phyloP scores from a whole-genome alignment of 2,797 vertebrate species.

The Phoeniculus purpureus region DNA sequence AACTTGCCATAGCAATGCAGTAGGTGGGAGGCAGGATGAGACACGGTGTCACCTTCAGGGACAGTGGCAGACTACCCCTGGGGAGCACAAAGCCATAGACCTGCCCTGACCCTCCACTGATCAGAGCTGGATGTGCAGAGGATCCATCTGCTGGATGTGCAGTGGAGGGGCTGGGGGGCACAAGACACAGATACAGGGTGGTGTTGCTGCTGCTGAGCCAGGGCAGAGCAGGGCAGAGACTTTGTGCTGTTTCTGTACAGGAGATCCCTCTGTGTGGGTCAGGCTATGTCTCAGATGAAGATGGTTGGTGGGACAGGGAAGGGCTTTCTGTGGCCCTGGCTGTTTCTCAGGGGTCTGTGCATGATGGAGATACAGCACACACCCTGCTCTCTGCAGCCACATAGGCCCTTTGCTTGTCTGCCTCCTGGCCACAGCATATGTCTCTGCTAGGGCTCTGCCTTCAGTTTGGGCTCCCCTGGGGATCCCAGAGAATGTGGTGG shows the following conservation, averaged over 20 bases:
- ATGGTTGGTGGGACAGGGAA: background rate
- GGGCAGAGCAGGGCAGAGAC: background rate
- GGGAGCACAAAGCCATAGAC: background rate
- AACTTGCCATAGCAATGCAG: background rate
- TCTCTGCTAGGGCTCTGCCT: accelerated
- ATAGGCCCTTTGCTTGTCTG: background rate
- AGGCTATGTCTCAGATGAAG: background rate
- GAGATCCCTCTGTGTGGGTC: background rate
- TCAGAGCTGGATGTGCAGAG: background rate
- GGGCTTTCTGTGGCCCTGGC: background rate
- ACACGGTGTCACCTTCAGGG: background rate
- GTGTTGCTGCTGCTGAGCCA: background rate
- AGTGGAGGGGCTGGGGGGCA: accelerated
- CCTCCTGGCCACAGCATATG: background rate
- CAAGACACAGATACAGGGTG: background rate
- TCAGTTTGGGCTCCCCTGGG: background rate
- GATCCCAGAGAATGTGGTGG: background rate
- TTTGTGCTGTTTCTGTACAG: background rate
- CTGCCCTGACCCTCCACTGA: background rate
- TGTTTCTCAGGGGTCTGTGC: background rate
- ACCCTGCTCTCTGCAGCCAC: background rate
- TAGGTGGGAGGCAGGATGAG: background rate
- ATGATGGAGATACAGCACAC: background rate
- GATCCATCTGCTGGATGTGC: background rate
- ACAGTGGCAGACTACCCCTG: background rate